phyloP scores from a whole-genome alignment of 2,797 vertebrate genomes.

The Thripadectes ignobilis region DNA sequence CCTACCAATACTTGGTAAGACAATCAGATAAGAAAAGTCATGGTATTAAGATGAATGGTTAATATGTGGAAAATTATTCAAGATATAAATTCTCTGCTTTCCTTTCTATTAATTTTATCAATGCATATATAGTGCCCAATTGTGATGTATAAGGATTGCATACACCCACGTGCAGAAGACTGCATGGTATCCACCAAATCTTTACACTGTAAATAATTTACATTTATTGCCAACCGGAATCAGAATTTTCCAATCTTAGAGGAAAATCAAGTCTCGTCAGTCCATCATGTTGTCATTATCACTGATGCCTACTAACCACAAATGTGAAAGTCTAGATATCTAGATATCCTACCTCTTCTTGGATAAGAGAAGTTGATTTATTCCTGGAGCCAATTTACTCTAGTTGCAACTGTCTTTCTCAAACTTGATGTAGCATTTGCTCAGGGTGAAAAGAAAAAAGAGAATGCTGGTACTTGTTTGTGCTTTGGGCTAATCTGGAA shows the following conservation, averaged over 20 bases:
- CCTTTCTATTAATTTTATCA: slow-evolving; percentile 35
- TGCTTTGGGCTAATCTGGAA: slow-evolving; percentile 32
- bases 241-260: slow-evolving; percentile 44
- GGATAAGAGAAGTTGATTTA: slow-evolving; percentile 47
- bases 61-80: slow-evolving; percentile 62
- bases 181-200: slow-evolving; percentile 32
- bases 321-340: slow-evolving; percentile 2
- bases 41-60: slow-evolving; percentile 46
- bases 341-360: slow-evolving; percentile 31
- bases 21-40: slow-evolving; percentile 20
- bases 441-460: slow-evolving; percentile 59
- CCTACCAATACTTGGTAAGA: not conserved
- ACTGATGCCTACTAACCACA: slow-evolving; percentile 42
- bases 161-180: not conserved
- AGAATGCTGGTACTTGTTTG: slow-evolving; percentile 33
- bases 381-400: slow-evolving; percentile 46
- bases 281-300: slow-evolving; percentile 56
- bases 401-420: slow-evolving; percentile 51
- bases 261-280: slow-evolving; percentile 56
- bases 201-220: slow-evolving; percentile 59
- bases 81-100: slow-evolving; percentile 48
- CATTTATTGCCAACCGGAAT: slow-evolving; percentile 24
- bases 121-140: slow-evolving; percentile 13
- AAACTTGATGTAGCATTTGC: slow-evolving; percentile 37
- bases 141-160: slow-evolving; percentile 1